Conservation (phyloP, 2,113 vertebrate species). For the Zapus hudsonius region DNA sequence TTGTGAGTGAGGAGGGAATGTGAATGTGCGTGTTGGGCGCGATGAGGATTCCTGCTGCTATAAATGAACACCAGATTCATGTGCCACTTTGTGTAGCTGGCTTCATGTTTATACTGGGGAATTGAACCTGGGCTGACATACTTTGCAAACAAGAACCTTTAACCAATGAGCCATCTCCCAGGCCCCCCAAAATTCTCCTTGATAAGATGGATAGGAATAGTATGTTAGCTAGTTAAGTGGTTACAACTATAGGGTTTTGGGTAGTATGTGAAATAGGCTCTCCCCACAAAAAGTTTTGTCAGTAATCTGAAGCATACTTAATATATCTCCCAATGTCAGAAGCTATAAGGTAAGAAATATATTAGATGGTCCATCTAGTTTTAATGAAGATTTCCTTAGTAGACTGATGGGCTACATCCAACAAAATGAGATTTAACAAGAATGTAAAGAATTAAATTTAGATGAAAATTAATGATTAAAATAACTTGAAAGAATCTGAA, state of each 20-base stretch:
- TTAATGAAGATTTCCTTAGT: neutral
- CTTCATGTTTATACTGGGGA: too few relatives aligned
- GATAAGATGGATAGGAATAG: neutral
- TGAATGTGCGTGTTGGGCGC: too few relatives aligned
- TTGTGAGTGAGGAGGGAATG: too few relatives aligned
- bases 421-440: neutral
- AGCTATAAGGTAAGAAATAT: neutral
- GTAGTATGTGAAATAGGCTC: neutral
- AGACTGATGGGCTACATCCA: neutral
- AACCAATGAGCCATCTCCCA: too few relatives aligned
- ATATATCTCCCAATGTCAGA: neutral
- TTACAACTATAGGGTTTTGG: neutral
- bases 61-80: too few relatives aligned
- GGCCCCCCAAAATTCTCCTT: neutral
- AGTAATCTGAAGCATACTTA: neutral
- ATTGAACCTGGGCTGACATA: too few relatives aligned
- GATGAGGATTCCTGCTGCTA: too few relatives aligned
- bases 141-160: too few relatives aligned
- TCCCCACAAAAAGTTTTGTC: neutral
- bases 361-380: neutral
- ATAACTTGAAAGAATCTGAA: neutral
- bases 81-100: too few relatives aligned
- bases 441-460: neutral
- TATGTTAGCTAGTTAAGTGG: neutral
- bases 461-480: constrained; percentile 38